Base-by-base conservation (phyloP, 2,113 vertebrate genomes). In the Hiodon tergisus region DNA sequence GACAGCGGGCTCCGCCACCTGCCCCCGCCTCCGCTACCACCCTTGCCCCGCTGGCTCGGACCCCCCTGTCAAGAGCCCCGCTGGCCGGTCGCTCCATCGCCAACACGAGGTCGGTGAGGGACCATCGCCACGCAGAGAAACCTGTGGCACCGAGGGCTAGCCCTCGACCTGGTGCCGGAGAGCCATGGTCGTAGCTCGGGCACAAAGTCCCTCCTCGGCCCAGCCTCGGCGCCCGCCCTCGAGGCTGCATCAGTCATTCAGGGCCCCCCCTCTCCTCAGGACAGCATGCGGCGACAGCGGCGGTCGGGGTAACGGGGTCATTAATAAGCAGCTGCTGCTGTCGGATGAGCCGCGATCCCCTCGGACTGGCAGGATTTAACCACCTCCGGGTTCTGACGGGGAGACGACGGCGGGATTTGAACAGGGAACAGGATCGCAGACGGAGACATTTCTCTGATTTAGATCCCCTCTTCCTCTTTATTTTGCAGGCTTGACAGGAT, bases 161-260 rank as follows among this genome's bases (percentile, higher is more conserved):
- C 31, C 31, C 31, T 31, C 31, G 31, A 31, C 31, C 31, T 31
- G 31, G 31, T 31, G 31, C 31, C 31, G 31, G 31, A 31, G 31
- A 31, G 31, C 31, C 31, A 31, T 31, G 31, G 31, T 31, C 2
- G 31, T 31, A 31, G 31, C 31, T 31, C 31, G 31, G 31, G 31
- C 31, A 31, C 31, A 31, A 31, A 31, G 31, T 31, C 31, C 31
- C 31, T 31, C 31, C 31, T 31, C 31, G 31, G 31, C 31, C 31
- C 31, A 31, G 31, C 31, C 31, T 31, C 31, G 31, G 2, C 31
- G 31, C 31, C 31, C 31, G 1, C 31, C 31, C 31, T 31, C 31
- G 31, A 31, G 31, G 31, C 51, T 13, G 60, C 67, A 65, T 79
- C 69, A 80, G 76, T 83, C 79, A 84, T 84, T 82, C 79, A 81